phyloP scores from a whole-genome alignment of 2,113 vertebrate species.

The Cochlearius cochlearius region DNA sequence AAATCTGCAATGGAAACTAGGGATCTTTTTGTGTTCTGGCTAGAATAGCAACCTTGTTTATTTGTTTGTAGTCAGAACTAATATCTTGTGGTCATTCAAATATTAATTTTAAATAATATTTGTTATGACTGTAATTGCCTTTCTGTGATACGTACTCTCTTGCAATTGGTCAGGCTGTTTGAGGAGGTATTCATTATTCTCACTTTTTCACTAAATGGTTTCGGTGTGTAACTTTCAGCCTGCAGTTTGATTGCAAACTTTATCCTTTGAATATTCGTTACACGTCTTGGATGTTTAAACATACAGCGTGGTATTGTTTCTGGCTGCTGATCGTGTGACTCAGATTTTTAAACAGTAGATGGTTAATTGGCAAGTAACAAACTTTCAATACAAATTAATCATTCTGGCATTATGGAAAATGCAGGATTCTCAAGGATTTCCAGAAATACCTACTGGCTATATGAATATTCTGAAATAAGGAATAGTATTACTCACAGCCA shows the following conservation, averaged over 20 bases:
- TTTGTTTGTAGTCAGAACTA: neutral
- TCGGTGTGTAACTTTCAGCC: neutral
- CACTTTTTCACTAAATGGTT: neutral
- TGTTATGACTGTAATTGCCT: neutral
- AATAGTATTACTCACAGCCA: conserved; percentile 29
- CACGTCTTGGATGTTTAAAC: neutral
- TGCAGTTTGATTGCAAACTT: neutral
- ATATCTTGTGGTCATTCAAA: neutral
- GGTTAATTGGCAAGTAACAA: conserved; percentile 25
- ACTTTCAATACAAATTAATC: conserved; percentile 43
- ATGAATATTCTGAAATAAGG: conserved; percentile 49
- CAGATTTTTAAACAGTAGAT: conserved; percentile 23
- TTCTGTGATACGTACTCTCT: neutral
- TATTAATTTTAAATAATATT: neutral
- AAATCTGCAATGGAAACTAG: neutral
- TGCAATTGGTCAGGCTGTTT: neutral
- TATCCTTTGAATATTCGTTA: neutral
- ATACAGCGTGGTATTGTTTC: conserved; percentile 26
- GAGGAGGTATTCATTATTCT: neutral
- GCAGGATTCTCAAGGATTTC: conserved; percentile 39
- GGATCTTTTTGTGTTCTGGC: neutral
- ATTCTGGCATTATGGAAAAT: neutral
- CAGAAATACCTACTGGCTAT: conserved; percentile 36
- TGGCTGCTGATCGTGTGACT: conserved; percentile 1
- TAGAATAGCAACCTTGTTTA: neutral